These are phyloP conservation scores for Capreolus pygargus DNA, from an alignment of 2,113 vertebrate genomes.

Conservation along the genomic window DNA sequence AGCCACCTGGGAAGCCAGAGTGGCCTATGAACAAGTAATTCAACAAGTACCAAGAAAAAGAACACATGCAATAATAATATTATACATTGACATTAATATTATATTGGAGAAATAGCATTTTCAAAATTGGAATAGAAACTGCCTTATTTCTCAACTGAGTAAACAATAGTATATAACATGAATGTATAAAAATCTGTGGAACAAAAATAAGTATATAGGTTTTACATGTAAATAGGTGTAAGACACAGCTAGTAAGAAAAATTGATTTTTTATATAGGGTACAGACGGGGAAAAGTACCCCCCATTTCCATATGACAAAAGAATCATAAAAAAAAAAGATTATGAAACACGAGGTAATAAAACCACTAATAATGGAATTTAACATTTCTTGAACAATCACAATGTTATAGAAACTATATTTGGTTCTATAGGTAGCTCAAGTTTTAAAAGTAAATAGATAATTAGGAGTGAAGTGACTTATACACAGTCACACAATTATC, in stretches of 20 bases:
- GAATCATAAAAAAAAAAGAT: background rate
- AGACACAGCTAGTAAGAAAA: background rate
- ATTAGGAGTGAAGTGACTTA: background rate
- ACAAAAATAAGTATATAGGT: background rate
- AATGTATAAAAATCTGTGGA: background rate
- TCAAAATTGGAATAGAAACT: background rate
- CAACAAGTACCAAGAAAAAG: background rate
- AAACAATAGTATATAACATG: background rate
- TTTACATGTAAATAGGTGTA: background rate
- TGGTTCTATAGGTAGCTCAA: background rate
- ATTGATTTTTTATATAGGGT: background rate
- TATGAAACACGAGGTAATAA: background rate
- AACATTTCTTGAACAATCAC: background rate
- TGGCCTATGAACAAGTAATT: background rate
- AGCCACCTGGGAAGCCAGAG: background rate
- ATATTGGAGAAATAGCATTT: background rate
- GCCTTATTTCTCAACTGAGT: background rate
- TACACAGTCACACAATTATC: background rate
- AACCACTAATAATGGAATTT: background rate
- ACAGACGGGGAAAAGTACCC: background rate
- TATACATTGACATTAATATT: background rate
- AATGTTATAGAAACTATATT: background rate
- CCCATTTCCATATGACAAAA: background rate
- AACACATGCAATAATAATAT: background rate
- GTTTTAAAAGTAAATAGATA: background rate